phyloP scores from a whole-genome alignment of 1,140 invertebrate species.

The Dendrolimus kikuchii region DNA sequence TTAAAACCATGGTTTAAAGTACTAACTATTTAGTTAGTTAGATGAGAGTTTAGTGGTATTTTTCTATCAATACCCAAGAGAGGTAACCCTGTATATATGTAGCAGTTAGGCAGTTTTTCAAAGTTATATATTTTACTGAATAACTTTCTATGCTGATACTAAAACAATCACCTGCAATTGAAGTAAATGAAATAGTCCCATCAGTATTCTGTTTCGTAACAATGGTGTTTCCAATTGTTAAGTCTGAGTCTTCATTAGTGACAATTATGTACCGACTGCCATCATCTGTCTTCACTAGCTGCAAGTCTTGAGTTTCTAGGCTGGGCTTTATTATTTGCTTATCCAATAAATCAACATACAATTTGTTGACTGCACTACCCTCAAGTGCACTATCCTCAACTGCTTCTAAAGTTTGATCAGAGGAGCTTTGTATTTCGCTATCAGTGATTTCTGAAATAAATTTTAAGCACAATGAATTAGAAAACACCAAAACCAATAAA shows the following conservation, averaged over 20 bases:
- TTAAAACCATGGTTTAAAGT: too few relatives aligned
- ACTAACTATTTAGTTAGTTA: too few relatives aligned
- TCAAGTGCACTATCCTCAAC: neutral
- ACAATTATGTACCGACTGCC: slow-evolving; percentile 44
- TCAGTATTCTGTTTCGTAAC: slow-evolving; percentile 60
- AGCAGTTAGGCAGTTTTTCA: too few relatives aligned
- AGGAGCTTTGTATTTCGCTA: slow-evolving; percentile 2
- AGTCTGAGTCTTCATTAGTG: slow-evolving; percentile 23
- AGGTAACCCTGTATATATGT: too few relatives aligned
- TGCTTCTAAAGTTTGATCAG: slow-evolving; percentile 7
- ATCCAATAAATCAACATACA: slow-evolving; percentile 44
- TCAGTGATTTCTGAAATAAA: slow-evolving; percentile 8
- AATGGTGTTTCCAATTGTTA: slow-evolving; percentile 31
- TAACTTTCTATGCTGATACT: neutral
- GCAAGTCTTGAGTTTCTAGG: slow-evolving; percentile 43
- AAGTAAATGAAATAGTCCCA: slow-evolving; percentile 55
- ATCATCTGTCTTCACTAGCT: slow-evolving; percentile 41
- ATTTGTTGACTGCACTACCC: slow-evolving; percentile 22
- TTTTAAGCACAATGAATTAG: neutral
- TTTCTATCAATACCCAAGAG: too few relatives aligned
- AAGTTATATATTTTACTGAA: neutral
- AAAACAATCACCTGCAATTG: slow-evolving; percentile 35
- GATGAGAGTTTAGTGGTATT: too few relatives aligned
- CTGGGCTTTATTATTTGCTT: slow-evolving; percentile 36
- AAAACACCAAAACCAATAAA: too few relatives aligned